phyloP scores from a whole-genome alignment of 2,797 vertebrate genomes.

The Nothura maculosa region DNA sequence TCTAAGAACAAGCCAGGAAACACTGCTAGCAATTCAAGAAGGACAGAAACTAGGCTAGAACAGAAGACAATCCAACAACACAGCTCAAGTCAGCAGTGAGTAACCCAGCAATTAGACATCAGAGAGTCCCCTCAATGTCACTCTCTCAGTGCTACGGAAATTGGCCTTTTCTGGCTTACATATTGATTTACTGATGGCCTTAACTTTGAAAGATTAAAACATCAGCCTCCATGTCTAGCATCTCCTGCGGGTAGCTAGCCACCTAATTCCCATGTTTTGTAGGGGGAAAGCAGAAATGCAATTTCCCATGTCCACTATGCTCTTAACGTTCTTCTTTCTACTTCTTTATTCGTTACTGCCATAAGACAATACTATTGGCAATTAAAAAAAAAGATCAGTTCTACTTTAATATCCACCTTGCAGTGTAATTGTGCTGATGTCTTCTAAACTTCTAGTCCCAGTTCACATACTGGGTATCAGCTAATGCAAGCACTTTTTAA shows the following conservation, averaged over 20 bases:
- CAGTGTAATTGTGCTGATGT: not conserved
- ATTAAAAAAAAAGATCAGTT: not conserved
- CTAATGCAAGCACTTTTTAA: too few species aligned
- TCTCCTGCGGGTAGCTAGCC: not conserved
- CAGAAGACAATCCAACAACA: not conserved
- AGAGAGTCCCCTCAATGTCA: not conserved
- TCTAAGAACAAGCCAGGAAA: not conserved
- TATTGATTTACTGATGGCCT: not conserved
- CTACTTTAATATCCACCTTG: not conserved
- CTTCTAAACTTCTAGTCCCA: not conserved
- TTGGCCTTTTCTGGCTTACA: not conserved
- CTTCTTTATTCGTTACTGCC: not conserved
- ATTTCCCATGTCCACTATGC: not conserved
- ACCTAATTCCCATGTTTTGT: not conserved
- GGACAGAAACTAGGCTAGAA: not conserved
- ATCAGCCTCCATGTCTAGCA: not conserved
- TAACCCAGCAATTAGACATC: too few species aligned
- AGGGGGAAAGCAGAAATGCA: not conserved
- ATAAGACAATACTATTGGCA: not conserved
- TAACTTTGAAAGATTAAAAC: not conserved
- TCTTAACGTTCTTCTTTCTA: not conserved
- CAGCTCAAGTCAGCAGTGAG: accelerated
- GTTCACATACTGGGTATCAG: not conserved
- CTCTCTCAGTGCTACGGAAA: not conserved
- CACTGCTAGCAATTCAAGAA: not conserved